phyloP scores from a whole-genome alignment of 2,113 vertebrate species.

The Hiodon tergisus region DNA sequence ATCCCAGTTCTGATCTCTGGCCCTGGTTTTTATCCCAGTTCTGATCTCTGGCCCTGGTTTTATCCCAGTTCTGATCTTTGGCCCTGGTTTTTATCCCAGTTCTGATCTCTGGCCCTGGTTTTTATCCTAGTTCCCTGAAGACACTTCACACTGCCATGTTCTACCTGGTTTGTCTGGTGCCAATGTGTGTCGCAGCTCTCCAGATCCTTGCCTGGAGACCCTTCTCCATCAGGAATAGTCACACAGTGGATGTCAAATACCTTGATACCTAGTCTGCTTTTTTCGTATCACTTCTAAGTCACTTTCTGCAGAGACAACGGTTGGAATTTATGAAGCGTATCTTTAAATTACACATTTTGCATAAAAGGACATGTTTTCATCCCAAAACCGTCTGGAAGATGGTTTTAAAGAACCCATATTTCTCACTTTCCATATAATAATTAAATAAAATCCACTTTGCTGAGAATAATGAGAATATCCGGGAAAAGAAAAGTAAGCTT shows the following conservation, averaged over 20 bases:
- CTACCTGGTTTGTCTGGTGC: constrained; percentile 75
- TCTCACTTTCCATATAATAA: no score
- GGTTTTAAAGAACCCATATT: no score
- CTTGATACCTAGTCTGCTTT: constrained; percentile 41
- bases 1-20: neutral
- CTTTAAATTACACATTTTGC: neutral
- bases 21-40: no score
- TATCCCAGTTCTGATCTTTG: neutral
- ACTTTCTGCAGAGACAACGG: neutral
- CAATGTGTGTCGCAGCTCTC: constrained; percentile 61
- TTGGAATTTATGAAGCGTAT: no score
- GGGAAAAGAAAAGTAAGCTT: no score
- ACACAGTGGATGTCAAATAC: constrained; percentile 52
- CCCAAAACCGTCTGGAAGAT: neutral
- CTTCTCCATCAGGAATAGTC: constrained; percentile 78
- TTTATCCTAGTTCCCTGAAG: constrained; percentile 57
- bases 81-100: neutral
- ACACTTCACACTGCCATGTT: constrained; percentile 75
- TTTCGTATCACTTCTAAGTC: neutral
- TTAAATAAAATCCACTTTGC: no score
- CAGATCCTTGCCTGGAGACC: constrained; percentile 76
- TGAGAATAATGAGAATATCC: no score
- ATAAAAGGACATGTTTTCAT: neutral
- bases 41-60: neutral
- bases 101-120: neutral